Evolutionary conservation across 2,888 invertebrate genomes (phyloP).

Genomic region (Ceraclea dissimilis): DNA sequence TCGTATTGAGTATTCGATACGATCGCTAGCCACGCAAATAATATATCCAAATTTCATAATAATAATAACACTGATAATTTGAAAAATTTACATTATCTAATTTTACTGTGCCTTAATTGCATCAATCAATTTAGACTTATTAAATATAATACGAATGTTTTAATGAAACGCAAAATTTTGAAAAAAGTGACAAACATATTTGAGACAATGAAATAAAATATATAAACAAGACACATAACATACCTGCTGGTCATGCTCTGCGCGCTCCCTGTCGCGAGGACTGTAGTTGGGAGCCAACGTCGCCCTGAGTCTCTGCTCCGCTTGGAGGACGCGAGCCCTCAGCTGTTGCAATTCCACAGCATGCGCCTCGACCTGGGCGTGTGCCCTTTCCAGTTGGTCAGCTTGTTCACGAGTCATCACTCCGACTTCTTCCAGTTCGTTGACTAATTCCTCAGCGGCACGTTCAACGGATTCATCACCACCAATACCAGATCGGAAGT

Average conservation of each 20-base stretch:
- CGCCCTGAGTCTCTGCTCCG: slow-evolving; percentile 79
- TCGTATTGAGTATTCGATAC: background rate
- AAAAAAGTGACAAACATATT: background rate
- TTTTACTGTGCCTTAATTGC: background rate
- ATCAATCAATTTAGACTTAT: background rate
- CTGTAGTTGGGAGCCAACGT: slow-evolving; percentile 77
- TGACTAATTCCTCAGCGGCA: slow-evolving; percentile 60
- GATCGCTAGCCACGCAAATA: slow-evolving; percentile 13
- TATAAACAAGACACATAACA: slow-evolving; percentile 33
- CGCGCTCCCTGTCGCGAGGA: slow-evolving; percentile 75
- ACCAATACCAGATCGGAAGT: slow-evolving; percentile 80
- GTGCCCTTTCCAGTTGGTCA: slow-evolving; percentile 62
- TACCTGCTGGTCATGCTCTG: slow-evolving; percentile 84
- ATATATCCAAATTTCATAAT: background rate
- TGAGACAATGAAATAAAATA: too few species aligned
- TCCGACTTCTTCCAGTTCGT: slow-evolving; percentile 60
- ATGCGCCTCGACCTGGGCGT: slow-evolving; percentile 80
- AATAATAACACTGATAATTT: background rate
- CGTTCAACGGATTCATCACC: slow-evolving; percentile 69
- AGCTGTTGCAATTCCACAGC: slow-evolving; percentile 80
- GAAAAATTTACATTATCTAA: background rate
- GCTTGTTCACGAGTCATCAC: slow-evolving; percentile 57
- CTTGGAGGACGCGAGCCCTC: slow-evolving; percentile 75
- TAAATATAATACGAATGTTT: background rate
- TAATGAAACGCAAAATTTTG: background rate